Evolutionary conservation across 92 coral and sea anemone genomes (phyloP), one percentile per base, ranked within the genome.

Genomic region (Galaxea fascicularis): DNA sequence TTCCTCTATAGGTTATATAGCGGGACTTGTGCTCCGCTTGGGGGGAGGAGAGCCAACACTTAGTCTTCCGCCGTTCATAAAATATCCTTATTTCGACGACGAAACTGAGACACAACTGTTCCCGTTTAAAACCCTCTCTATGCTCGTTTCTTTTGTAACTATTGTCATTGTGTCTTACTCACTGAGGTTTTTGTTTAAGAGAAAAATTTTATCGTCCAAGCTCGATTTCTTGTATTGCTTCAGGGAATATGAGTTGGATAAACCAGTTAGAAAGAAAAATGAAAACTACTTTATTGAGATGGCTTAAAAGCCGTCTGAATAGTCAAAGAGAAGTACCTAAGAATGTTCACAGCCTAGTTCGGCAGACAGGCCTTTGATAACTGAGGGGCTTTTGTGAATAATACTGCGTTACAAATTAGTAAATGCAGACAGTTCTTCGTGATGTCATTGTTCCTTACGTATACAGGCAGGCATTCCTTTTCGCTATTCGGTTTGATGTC

Each of bases 41-140:
- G 80, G 91, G 41, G 98, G 98, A 31, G 98, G 98, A 17, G 98
- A 95, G 76, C 49, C 79, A 29, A 66, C 90, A 49, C 87, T 95
- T 49, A 87, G 91, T 49, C 85, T 92, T 54, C 90, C 93, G 4
- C 74, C 91, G 70, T 83, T 95, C 18, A 86, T 95, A 20, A 79
- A 95, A 83, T 95, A 85, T 65, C 98, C 98, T 5, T 93, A 82
- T 76, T 95, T 89, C 83, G 85, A 81, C 77, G 91, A 77, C 0
- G 91, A 77, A 0, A 51, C 76, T 28, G 35, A 76, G 12, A 88
- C 86, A 28, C 96, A 93, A 80, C 82, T 88, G 57, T 93, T 93
- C 52, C 96, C 96, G 58, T 93, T 84, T 77, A 89, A 90, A 1
- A 91, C 96, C 24, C 80, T 93, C 6, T 71, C 93, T 65, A 94